Percentiles rank a stretch among this genome's conserved stretches.
phyloP scores from a whole-genome alignment of 2,113 vertebrate genomes.

The Puma concolor region DNA sequence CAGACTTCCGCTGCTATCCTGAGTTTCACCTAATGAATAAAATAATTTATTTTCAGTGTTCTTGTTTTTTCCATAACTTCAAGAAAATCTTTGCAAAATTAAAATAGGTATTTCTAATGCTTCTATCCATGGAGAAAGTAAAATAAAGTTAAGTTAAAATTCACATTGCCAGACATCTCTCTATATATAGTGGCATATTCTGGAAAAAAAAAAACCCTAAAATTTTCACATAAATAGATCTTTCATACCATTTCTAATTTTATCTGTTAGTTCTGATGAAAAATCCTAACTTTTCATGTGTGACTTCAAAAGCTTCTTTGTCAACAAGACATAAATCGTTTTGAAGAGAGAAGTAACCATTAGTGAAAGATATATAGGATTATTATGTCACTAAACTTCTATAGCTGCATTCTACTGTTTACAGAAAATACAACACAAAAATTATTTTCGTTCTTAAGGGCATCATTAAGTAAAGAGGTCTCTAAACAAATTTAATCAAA shows the following conservation, averaged over 20 bases:
- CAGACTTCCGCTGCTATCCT: background rate
- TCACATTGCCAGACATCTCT: background rate
- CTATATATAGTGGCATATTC: background rate
- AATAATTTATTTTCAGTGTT: slow-evolving; percentile 17
- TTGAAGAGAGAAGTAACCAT: slow-evolving; percentile 27
- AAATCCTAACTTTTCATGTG: background rate
- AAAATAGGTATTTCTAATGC: slow-evolving; percentile 18
- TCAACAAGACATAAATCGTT: background rate
- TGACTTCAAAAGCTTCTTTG: slow-evolving; percentile 48
- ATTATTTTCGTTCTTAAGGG: background rate
- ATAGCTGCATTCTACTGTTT: background rate
- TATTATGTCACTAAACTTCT: background rate
- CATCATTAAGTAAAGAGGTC: background rate
- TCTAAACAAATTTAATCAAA: slow-evolving; percentile 55
- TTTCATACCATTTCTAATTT: slow-evolving; percentile 60
- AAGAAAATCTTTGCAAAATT: slow-evolving; percentile 33
- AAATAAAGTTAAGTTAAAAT: background rate
- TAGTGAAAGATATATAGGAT: background rate
- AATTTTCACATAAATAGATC: background rate
- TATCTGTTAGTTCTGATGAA: slow-evolving; percentile 21
- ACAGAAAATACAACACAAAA: background rate
- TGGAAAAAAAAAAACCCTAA: background rate
- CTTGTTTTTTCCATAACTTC: background rate
- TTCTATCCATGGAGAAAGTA: background rate
- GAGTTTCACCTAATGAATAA: background rate